Conservation (phyloP, 2,797 vertebrate genomes). For the Pseudochirops corinnae region DNA sequence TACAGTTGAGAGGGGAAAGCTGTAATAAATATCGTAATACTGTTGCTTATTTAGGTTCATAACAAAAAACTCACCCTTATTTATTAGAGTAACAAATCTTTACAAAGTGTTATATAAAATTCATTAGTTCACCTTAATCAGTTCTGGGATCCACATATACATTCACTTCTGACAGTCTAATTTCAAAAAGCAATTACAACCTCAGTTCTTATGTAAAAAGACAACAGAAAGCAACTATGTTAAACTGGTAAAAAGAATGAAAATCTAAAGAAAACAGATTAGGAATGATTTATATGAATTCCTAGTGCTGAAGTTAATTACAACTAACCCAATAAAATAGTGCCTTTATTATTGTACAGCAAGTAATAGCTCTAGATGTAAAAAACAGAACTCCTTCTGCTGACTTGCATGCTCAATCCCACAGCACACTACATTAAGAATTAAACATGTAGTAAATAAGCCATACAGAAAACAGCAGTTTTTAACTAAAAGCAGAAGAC, state of each 20-base stretch:
- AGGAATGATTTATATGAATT: slow-evolving; percentile 88
- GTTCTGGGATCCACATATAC: slow-evolving; percentile 82
- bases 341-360: slow-evolving; percentile 88
- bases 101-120: slow-evolving; percentile 83
- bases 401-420: slow-evolving; percentile 85
- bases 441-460: slow-evolving; percentile 88
- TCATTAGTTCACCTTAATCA: slow-evolving; percentile 84
- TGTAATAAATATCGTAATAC: slow-evolving; percentile 9
- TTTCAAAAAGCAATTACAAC: slow-evolving; percentile 85
- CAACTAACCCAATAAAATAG: slow-evolving; percentile 90
- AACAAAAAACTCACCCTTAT: slow-evolving; percentile 66
- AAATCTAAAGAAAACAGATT: slow-evolving; percentile 89
- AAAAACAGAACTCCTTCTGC: slow-evolving; percentile 84
- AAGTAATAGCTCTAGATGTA: slow-evolving; percentile 85
- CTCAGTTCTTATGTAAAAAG: slow-evolving; percentile 79
- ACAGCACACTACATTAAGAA: slow-evolving; percentile 86
- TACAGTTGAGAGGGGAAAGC: slow-evolving; percentile 30
- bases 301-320: slow-evolving; percentile 90
- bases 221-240: slow-evolving; percentile 83
- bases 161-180: slow-evolving; percentile 83
- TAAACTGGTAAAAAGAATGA: slow-evolving; percentile 85
- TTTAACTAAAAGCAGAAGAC: slow-evolving; percentile 87
- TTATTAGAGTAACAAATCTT: slow-evolving; percentile 82
- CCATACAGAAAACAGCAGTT: slow-evolving; percentile 84
- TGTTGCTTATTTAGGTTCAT: slow-evolving; percentile 71